Conservation (phyloP, 2,888 invertebrate species). For the Netelia fuscicornis region DNA sequence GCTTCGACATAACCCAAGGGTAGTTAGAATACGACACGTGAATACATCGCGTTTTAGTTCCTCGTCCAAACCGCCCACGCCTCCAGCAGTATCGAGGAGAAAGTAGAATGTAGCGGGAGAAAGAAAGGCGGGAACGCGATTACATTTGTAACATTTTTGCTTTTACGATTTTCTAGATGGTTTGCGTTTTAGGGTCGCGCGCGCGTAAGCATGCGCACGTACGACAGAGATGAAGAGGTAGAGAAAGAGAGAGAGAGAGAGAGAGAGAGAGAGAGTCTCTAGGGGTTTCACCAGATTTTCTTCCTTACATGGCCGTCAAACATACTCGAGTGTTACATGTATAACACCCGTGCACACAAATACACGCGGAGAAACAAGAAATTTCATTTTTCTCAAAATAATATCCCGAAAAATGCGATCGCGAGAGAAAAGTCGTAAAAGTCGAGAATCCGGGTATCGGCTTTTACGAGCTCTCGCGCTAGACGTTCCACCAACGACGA, state of each 20-base stretch:
- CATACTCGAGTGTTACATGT: background rate
- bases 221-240: too few relatives aligned
- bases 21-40: constrained; percentile 17
- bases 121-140: constrained; percentile 56
- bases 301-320: constrained; percentile 22
- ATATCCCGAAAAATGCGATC: constrained; percentile 77
- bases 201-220: constrained; percentile 37
- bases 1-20: background rate
- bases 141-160: constrained; percentile 77
- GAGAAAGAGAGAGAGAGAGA: too few relatives aligned
- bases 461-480: constrained; percentile 78
- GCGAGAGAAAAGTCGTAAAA: constrained; percentile 79
- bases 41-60: constrained; percentile 29
- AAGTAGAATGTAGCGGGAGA: constrained; percentile 36
- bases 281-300: constrained; percentile 45
- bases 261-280: constrained; percentile 19
- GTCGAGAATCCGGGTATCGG: constrained; percentile 73
- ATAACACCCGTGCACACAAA: background rate
- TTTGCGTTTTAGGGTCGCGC: constrained; percentile 75
- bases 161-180: constrained; percentile 81
- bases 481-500: constrained; percentile 59
- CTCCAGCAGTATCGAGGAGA: constrained; percentile 22
- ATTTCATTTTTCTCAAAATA: constrained; percentile 82
- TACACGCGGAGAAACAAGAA: constrained; percentile 74
- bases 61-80: constrained; percentile 38